Base-by-base conservation (phyloP, 2,797 vertebrate species). In the Melanotaenia trifasciata region DNA sequence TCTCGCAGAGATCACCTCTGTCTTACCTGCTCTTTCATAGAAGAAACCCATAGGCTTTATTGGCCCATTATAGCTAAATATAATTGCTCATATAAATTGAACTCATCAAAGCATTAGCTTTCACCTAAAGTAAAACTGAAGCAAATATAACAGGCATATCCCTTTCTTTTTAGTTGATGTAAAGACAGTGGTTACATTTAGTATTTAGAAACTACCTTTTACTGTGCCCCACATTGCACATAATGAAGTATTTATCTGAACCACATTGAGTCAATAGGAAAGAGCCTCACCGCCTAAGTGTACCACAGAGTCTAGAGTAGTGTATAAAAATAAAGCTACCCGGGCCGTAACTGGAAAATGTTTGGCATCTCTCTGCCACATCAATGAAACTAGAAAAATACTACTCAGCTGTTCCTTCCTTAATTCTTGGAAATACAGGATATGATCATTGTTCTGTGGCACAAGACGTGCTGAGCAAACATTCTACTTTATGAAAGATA, bases 231-330 rank as follows among this genome's bases (percentile, higher is more conserved):
- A 67, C 24, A 0, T 58, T 93, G 93, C 93, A 93, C 90, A 92
- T 84, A 85, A 92, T 89, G 89, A 93, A 90, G 87, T 90, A 81
- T 92, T 95, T 92, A 93, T 95, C 92, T 90, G 74, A 80, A 84
- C 86, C 93, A 83, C 91, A 88, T 89, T 93, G 88, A 91, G 89
- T 80, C 84, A 93, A 91, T 93, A 74, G 70, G 67, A 81, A 87
- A 85, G 76, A 74, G 74, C 67, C 87, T 84, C 85, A 86, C 87
- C 83, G 20, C 86, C 72, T 70, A 80, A 81, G 74, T 89, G 33
- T 64, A 86, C 92, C 86, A 87, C 88, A 90, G 36, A 87, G 81
- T 87, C 81, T 79, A 65, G 77, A 77, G 76, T 73, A 64, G 78
- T 74, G 87, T 88, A 54, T 88, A 88, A 89, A 90, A 89, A 87